phyloP scores from a whole-genome alignment of 2,888 invertebrate species.

The Adelphocoris suturalis region DNA sequence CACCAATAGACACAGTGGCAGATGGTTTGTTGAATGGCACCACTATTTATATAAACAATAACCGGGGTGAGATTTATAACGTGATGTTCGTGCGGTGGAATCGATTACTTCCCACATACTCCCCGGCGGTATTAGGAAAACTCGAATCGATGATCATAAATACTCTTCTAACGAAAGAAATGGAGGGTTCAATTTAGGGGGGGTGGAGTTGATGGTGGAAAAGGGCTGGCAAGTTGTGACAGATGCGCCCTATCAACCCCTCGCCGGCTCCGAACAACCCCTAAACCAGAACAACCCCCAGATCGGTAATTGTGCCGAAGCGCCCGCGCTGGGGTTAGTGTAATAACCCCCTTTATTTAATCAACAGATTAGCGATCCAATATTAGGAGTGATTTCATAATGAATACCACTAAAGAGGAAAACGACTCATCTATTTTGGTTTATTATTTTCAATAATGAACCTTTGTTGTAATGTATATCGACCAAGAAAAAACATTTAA shows the following conservation, averaged over 20 bases:
- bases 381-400: not conserved
- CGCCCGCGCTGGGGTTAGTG: not conserved
- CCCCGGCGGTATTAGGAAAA: not conserved
- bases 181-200: not conserved
- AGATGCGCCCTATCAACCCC: constrained; percentile 50
- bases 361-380: constrained; percentile 47
- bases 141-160: not conserved
- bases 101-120: not conserved
- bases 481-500: too few species aligned
- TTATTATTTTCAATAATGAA: too few species aligned
- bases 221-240: constrained; percentile 47
- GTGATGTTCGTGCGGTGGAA: not conserved
- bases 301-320: not conserved
- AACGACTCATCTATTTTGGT: too few species aligned
- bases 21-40: too few species aligned
- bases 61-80: not conserved
- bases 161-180: not conserved
- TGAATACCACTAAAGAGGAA: not conserved
- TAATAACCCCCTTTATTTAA: constrained; percentile 53
- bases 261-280: constrained; percentile 8
- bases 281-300: not conserved
- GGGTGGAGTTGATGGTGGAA: constrained; percentile 29
- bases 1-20: too few species aligned
- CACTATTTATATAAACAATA: too few species aligned
- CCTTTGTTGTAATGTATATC: too few species aligned